Evolutionary conservation across 1,140 invertebrate genomes (phyloP).

Genomic region (Tetragnatha versicolor): DNA sequence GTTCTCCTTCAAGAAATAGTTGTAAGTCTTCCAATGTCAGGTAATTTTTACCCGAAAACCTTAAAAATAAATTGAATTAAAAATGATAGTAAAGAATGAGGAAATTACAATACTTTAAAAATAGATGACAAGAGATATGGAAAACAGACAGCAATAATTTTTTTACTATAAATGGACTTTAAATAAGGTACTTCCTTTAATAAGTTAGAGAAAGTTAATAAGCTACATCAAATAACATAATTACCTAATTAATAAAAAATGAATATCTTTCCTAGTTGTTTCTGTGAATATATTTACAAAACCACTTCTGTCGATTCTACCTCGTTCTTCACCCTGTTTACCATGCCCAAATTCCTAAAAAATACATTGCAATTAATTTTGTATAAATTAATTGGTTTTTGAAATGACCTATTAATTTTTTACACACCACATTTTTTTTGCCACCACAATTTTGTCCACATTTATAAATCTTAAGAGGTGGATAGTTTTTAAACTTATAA

Average conservation of each 20-base stretch:
- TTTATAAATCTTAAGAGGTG: too few relatives aligned
- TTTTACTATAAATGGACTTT: too few relatives aligned
- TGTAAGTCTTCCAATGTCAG: constrained; percentile 70
- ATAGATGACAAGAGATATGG: background rate
- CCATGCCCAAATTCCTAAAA: constrained; percentile 67
- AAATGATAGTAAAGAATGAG: background rate
- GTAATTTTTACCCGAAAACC: constrained; percentile 73
- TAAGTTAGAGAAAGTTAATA: too few relatives aligned
- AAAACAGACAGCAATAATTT: too few relatives aligned
- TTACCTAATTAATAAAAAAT: constrained; percentile 72
- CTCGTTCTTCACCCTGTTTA: constrained; percentile 66
- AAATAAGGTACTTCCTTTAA: too few relatives aligned
- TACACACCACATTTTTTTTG: too few relatives aligned
- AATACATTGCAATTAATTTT: too few relatives aligned
- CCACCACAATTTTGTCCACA: too few relatives aligned
- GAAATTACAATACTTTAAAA: background rate
- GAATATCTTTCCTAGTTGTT: constrained; percentile 73
- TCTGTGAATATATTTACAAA: constrained; percentile 73
- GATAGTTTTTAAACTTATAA: too few relatives aligned
- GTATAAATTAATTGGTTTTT: too few relatives aligned
- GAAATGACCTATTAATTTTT: too few relatives aligned
- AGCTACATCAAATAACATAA: constrained; percentile 30
- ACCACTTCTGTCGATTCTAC: constrained; percentile 68
- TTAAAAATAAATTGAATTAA: constrained; percentile 59
- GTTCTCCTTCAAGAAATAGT: constrained; percentile 73